Conservation (phyloP, 2,888 invertebrate genomes). For the Polymixis lichenea region DNA sequence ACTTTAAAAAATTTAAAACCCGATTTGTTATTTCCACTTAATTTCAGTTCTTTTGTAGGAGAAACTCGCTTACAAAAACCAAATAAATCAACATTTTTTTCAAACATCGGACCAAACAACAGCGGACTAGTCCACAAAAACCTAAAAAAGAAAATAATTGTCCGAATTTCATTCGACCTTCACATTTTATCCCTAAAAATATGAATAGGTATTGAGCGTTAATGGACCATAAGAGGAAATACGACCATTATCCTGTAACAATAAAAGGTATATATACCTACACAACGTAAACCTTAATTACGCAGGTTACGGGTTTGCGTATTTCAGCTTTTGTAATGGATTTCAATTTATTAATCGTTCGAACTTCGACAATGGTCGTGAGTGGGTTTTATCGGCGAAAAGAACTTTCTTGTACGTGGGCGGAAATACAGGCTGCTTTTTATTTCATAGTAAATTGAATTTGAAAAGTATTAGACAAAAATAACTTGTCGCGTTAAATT, state of each 20-base stretch:
- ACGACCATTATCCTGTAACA: constrained; percentile 39
- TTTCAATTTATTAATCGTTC: constrained; percentile 40
- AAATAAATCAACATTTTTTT: constrained; percentile 31
- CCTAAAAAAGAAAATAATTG: constrained; percentile 4
- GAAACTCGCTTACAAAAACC: not conserved
- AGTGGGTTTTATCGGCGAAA: constrained; percentile 20
- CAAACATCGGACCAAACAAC: not conserved
- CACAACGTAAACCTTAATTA: constrained; percentile 51
- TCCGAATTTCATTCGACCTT: not conserved
- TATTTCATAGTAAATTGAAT: not conserved
- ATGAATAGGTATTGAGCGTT: constrained; percentile 49
- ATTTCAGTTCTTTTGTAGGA: constrained; percentile 14
- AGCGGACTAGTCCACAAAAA: not conserved
- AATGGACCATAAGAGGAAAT: constrained; percentile 51
- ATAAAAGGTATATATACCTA: constrained; percentile 36
- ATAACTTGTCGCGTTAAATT: not conserved
- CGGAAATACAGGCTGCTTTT: not conserved
- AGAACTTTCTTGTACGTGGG: not conserved
- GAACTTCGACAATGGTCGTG: constrained; percentile 36
- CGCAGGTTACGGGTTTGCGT: constrained; percentile 46
- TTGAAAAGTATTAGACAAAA: not conserved
- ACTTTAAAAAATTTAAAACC: not conserved
- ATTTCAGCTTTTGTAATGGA: constrained; percentile 49
- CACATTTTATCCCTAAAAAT: constrained; percentile 28
- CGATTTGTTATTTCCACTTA: not conserved